Base-by-base conservation (phyloP, 1,140 invertebrate species). In the Trichoplusia ni region DNA sequence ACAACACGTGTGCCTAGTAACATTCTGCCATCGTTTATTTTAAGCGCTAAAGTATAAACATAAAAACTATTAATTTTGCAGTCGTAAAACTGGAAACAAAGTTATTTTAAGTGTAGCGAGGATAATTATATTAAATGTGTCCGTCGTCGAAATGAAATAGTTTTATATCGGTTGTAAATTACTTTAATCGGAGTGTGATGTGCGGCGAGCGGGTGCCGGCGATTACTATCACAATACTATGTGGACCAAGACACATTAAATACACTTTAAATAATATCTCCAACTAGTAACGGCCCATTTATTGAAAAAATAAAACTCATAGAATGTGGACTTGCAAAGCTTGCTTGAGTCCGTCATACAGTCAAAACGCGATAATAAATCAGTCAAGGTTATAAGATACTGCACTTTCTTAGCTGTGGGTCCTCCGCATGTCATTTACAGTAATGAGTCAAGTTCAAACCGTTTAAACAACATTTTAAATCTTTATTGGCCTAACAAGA, bases 161-260 rank as follows among this genome's bases (percentile, higher is more conserved):
- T 82, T 86, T 86, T 82, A 90, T 90, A 82, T 67, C 53, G 51
- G 64, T 47, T 65, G 77, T 90, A 88, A 89, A 89, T 89, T 78
- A 79, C 61, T 70, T 82, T 82, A 86, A 84, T 84, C 76, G 74
- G 51, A 70, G 66, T 54, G 38, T 54, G 56, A 62, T 60, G 56
- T n/a, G 29, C 58, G 47, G 31, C 6, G 38, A 14, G 29, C 38
- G 47, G 49, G 18, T 54, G 21, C 11, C 11, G 21, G 13, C 21
- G 38, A 61, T 58, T 40, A 49, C 54, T 58, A 44, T 49, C 14
- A n/a, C 23, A 49, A 8, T 70, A 70, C 64, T 66, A 58, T 63
- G 64, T 69, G 49, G 65, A 9, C 8, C 7, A 21, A 38, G 18
- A 35, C 47, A 56, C 35, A 14, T 56, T 40, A 40, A 56, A 40